Base-by-base conservation (phyloP, 1,140 invertebrate genomes). In the Eumeta japonica region DNA sequence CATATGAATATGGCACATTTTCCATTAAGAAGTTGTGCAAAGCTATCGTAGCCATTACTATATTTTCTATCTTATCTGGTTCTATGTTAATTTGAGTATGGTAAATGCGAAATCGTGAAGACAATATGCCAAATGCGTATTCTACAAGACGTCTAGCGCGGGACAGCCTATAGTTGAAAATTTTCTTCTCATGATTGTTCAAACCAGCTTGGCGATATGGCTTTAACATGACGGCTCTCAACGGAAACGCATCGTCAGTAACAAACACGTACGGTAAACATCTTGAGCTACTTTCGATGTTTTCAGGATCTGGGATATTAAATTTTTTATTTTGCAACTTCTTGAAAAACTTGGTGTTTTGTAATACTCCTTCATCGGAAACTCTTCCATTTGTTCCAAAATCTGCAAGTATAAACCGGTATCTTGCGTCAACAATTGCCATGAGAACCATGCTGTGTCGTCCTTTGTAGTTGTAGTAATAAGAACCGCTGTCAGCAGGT, bases 221-320 rank as follows among this genome's bases (percentile, higher is more conserved):
- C 33, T 62, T 68, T 46, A 73, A 45, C 28, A 75, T 37, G 36
- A 65, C 43, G 3, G 32, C n/a, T n/a, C 39, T 35, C 17, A 76
- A 43, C 9, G 52, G 41, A 45, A 75, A 76, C 10, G 61, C 61
- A 11, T 68, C 64, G 55, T 75, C 72, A 13, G 45, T 63, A 9
- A 75, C 44, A 50, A 75, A 54, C 40, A 66, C 49, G 41, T 57
- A 56, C 41, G 47, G 42, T 10, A 50, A 32, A 20, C 41, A 33
- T 43, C 43, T 15, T 19, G n/a, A 45, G 37, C 35, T 42, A 20
- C 24, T 11, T 4, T 28, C 13, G 2, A 28, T 2, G 2, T 3
- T 27, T 36, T 36, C 35, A n/a, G n/a, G n/a, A n/a, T n/a, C n/a
- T n/a, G n/a, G n/a, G n/a, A n/a, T n/a, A n/a, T n/a, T n/a, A n/a